These are phyloP conservation scores for Lithophane ornitopus DNA, from an alignment of 2,888 invertebrate genomes.

Conservation along the genomic window DNA sequence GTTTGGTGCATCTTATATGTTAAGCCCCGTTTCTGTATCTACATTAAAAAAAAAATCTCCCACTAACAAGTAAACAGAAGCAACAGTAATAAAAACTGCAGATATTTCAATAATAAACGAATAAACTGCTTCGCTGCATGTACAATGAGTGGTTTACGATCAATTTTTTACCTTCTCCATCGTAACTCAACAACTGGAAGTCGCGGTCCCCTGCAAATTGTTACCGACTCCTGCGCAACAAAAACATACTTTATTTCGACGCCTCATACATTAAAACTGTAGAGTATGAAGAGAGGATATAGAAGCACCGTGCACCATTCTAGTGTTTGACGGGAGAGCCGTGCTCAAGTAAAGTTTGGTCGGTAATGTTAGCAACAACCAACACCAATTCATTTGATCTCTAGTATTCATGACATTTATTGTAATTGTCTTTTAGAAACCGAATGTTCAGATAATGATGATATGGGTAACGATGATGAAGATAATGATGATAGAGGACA, in stretches of 20 bases:
- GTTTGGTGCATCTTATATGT: not conserved
- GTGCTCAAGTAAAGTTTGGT: not conserved
- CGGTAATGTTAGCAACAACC: not conserved
- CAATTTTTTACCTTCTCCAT: conserved; percentile 54
- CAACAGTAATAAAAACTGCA: conserved; percentile 49
- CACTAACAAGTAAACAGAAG: conserved; percentile 53
- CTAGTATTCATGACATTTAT: not conserved
- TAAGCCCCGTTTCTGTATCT: not conserved
- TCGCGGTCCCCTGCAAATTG: conserved; percentile 57
- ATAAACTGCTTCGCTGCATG: conserved; percentile 44
- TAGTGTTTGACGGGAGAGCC: not conserved
- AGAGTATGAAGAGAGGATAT: conserved; percentile 37
- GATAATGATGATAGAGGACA: not conserved
- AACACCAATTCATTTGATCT: not conserved
- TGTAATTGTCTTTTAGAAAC: not conserved
- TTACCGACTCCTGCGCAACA: conserved; percentile 60
- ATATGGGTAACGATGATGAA: not conserved
- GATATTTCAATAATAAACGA: conserved; percentile 57
- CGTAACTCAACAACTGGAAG: conserved; percentile 53
- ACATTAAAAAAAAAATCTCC: conserved; percentile 14
- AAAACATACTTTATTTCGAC: conserved; percentile 71
- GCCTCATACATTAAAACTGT: conserved; percentile 65
- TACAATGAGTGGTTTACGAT: conserved; percentile 56
- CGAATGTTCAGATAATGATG: not conserved
- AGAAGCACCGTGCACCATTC: not conserved